Evolutionary conservation across 2,888 invertebrate species (phyloP).

Genomic region (Machimus atricapillus): DNA sequence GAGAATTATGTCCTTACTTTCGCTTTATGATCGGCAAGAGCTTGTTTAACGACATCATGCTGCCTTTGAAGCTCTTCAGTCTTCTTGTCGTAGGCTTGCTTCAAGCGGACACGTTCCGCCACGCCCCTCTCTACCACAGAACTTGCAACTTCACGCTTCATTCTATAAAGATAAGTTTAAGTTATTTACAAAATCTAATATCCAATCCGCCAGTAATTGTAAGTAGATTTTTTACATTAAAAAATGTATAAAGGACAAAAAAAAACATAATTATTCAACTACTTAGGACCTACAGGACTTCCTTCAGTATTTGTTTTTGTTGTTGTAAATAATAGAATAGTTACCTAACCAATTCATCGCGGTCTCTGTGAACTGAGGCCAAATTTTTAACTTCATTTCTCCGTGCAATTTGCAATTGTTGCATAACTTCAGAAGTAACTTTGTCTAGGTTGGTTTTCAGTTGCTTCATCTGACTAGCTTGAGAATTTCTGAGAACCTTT

Average conservation of each 20-base stretch:
- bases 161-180: conserved; percentile 51
- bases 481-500: conserved; percentile 80
- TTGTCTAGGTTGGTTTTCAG: conserved; percentile 75
- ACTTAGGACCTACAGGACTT: too few relatives aligned
- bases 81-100: conserved; percentile 77
- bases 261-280: too few relatives aligned
- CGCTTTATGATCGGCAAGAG: conserved; percentile 71
- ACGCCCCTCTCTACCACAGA: conserved; percentile 86
- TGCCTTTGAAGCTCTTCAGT: conserved; percentile 77
- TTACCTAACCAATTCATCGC: conserved; percentile 89
- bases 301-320: too few relatives aligned
- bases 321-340: conserved; percentile 48
- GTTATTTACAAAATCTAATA: too few relatives aligned
- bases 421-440: conserved; percentile 78
- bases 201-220: too few relatives aligned
- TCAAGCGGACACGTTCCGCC: conserved; percentile 82
- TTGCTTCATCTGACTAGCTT: conserved; percentile 80
- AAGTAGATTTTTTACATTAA: too few relatives aligned
- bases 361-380: conserved; percentile 86
- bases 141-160: conserved; percentile 62
- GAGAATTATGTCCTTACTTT: conserved; percentile 63
- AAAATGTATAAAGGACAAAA: too few relatives aligned
- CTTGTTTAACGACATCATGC: conserved; percentile 78
- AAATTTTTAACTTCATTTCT: conserved; percentile 88
- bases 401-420: conserved; percentile 80